Evolutionary conservation across 2,888 invertebrate genomes (phyloP).

Genomic region (Mesodorylaimus sp.): DNA sequence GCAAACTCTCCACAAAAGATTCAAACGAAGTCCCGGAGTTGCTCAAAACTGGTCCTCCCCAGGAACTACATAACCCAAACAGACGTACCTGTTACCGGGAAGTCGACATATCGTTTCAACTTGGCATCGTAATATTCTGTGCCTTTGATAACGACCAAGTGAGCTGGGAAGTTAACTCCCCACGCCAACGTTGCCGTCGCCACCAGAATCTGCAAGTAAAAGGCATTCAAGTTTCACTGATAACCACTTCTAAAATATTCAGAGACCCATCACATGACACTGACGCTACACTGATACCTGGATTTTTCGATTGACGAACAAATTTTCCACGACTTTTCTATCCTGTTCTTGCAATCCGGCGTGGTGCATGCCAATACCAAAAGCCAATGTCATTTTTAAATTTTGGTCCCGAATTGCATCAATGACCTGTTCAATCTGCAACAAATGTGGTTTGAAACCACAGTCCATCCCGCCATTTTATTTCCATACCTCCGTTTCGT

Average conservation of each 20-base stretch:
- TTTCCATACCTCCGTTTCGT: constrained; percentile 45
- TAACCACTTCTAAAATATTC: background rate
- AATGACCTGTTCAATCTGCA: constrained; percentile 48
- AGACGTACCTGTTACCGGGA: constrained; percentile 66
- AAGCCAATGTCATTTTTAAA: constrained; percentile 74
- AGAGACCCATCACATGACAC: background rate
- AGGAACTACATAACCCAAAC: no score
- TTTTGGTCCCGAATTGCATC: constrained; percentile 53
- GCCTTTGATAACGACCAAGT: constrained; percentile 90
- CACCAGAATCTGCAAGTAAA: constrained; percentile 50
- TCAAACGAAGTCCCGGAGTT: no score
- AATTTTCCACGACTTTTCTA: constrained; percentile 68
- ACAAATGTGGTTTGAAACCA: background rate
- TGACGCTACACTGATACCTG: no score
- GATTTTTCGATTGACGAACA: constrained; percentile 83
- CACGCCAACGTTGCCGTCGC: constrained; percentile 94
- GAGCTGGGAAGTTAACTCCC: constrained; percentile 98
- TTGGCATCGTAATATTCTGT: constrained; percentile 98
- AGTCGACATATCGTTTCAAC: constrained; percentile 84
- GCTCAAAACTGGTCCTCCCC: no score
- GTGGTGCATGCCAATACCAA: constrained; percentile 96
- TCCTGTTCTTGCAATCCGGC: constrained; percentile 87
- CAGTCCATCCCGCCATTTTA: background rate
- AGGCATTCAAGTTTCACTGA: background rate
- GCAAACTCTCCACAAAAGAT: no score